Evolutionary conservation across 2,888 invertebrate genomes (phyloP), one percentile per base, ranked within the genome.

Genomic region (Spatulosminthurus flaviceps): DNA sequence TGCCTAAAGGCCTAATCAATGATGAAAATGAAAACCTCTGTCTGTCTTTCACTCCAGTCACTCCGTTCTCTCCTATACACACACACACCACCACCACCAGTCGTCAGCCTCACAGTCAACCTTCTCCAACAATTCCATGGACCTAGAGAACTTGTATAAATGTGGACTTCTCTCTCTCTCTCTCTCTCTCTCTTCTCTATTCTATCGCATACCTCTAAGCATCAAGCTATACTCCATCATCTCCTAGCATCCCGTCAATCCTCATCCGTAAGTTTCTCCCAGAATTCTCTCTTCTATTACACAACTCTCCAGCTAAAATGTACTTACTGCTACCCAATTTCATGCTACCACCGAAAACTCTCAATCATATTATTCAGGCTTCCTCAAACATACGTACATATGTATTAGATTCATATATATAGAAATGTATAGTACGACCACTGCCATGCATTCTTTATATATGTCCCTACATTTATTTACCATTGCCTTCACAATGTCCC

Each of bases 1-100:
- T 51, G 80, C 80, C 80, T 78, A 43, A 78, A 78, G 80, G 78
- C 78, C 78, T 80, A 80, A 80, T 80, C 80, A 80, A 78, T 72
- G 51, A 51, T 51, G 79, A 75, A 75, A 75, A 76, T 79, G 79
- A 79, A 79, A 79, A 76, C 79, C 79, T 71, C 76, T 76, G 79
- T 79, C 79, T 76, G 51, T 51, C 51, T 51, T 51, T 51, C 51
- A 61, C 61, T 64, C 64, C 70, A 70, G 70, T 70, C 70, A 70
- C 70, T 70, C 51, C 41, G 34, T 34, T 70, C 69, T 70, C 41
- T 69, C 66, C 9, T 51, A 51, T 51, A 51, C n/a, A n/a, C n/a
- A n/a, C n/a, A n/a, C n/a, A n/a, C n/a, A n/a, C n/a, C n/a, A n/a
- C n/a, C n/a, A n/a, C n/a, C n/a, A 51, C 7, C 51, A 51, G 19